These are phyloP conservation scores for Cryptosula pallasiana DNA, from an alignment of 2,888 invertebrate genomes.

Conservation along the genomic window DNA sequence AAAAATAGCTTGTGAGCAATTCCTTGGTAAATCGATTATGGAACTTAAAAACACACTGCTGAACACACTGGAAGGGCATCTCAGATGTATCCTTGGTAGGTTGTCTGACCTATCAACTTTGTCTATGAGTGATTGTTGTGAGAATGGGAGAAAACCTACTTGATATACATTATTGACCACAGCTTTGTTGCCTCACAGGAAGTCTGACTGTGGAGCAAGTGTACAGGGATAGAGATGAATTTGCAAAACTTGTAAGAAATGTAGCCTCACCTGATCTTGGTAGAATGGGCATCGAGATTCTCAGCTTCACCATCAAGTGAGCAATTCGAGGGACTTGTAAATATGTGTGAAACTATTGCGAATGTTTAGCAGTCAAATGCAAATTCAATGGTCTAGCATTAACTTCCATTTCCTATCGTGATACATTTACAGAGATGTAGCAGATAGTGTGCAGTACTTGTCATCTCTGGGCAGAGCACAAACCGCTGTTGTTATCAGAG, in stretches of 20 bases:
- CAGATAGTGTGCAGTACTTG: slow-evolving; percentile 21
- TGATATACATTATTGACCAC: too few relatives aligned
- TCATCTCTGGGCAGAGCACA: slow-evolving; percentile 21
- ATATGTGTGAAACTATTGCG: too few relatives aligned
- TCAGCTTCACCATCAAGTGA: slow-evolving; percentile 23
- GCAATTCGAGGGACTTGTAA: too few relatives aligned
- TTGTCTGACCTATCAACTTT: too few relatives aligned
- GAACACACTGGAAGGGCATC: slow-evolving; percentile 22
- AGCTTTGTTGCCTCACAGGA: background rate
- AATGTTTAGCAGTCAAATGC: too few relatives aligned
- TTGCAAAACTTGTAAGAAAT: slow-evolving; percentile 15
- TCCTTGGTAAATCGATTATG: background rate
- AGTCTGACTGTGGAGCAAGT: slow-evolving; percentile 22
- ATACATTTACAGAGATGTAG: slow-evolving; percentile 18
- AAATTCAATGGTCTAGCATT: too few relatives aligned
- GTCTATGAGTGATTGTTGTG: too few relatives aligned
- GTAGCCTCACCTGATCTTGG: slow-evolving; percentile 24
- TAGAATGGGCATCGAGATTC: slow-evolving; percentile 25
- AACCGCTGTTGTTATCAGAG: slow-evolving; percentile 17
- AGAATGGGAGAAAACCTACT: too few relatives aligned
- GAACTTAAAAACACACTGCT: background rate
- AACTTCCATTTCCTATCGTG: too few relatives aligned
- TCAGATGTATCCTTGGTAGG: slow-evolving; percentile 19
- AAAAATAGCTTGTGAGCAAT: slow-evolving; percentile 20
- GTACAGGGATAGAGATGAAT: slow-evolving; percentile 22